Conservation (phyloP, 2,888 invertebrate genomes). For the Nomada flava region DNA sequence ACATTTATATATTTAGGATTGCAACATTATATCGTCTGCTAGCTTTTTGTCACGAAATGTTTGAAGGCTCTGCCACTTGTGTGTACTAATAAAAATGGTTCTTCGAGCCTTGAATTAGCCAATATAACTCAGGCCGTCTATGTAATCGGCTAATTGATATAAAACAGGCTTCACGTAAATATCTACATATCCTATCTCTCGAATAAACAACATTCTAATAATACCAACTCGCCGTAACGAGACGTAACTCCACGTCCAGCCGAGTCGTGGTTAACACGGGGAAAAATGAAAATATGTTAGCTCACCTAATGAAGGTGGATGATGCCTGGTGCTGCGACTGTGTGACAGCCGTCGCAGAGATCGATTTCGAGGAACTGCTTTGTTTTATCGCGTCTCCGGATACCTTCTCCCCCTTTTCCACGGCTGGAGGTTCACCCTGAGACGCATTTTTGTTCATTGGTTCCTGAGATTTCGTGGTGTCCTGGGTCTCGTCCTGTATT, state of each 20-base stretch:
- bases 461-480: constrained; percentile 27
- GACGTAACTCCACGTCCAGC: no score
- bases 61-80: no score
- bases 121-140: no score
- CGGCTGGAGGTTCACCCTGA: constrained; percentile 43
- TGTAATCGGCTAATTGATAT: no score
- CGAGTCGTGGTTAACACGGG: neutral
- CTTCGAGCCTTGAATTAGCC: neutral
- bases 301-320: constrained; percentile 77
- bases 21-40: no score
- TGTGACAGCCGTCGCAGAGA: constrained; percentile 63
- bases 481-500: constrained; percentile 10
- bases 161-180: no score
- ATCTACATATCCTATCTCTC: no score
- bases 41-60: no score
- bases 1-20: no score
- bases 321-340: constrained; percentile 73
- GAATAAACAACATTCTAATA: no score
- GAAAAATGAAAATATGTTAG: neutral
- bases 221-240: no score
- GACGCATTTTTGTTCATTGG: constrained; percentile 33
- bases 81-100: neutral
- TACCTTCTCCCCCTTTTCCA: constrained; percentile 41
- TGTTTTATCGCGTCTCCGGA: constrained; percentile 66
- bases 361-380: constrained; percentile 72